Evolutionary conservation across 2,113 vertebrate species (phyloP).

Genomic region (Gymnobelideus leadbeateri): DNA sequence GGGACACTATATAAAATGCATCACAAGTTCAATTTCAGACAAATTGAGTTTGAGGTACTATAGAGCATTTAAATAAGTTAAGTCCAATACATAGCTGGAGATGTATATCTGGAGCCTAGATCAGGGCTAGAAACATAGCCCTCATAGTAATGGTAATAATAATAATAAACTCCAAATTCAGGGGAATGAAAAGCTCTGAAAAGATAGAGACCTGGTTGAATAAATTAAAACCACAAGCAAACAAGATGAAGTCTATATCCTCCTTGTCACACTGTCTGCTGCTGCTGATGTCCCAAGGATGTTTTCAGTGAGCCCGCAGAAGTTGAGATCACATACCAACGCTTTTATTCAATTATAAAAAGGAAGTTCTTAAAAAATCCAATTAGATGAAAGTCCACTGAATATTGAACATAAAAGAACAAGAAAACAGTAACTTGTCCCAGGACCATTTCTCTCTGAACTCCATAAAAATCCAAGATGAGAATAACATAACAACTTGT

Average conservation of each 20-base stretch:
- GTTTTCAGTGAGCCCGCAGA: neutral
- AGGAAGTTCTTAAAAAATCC: neutral
- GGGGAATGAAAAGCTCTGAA: neutral
- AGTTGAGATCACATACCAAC: neutral
- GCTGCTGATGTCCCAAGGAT: neutral
- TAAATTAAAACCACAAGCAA: neutral
- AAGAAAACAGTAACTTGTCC: neutral
- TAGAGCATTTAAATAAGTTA: neutral
- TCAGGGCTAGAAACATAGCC: neutral
- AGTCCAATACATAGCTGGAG: neutral
- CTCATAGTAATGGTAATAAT: neutral
- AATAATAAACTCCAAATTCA: neutral
- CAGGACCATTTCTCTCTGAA: neutral
- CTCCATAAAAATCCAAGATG: neutral
- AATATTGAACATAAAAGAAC: neutral
- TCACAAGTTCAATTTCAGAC: neutral
- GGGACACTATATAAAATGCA: neutral
- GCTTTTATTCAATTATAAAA: neutral
- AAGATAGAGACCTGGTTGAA: neutral
- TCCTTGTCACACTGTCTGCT: neutral
- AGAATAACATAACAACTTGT: neutral
- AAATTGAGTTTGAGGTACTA: neutral
- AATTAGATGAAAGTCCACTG: neutral
- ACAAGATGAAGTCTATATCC: neutral
- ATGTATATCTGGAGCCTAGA: neutral